phyloP scores from a whole-genome alignment of 2,113 vertebrate species.

The Dendropsophus ebraccatus region DNA sequence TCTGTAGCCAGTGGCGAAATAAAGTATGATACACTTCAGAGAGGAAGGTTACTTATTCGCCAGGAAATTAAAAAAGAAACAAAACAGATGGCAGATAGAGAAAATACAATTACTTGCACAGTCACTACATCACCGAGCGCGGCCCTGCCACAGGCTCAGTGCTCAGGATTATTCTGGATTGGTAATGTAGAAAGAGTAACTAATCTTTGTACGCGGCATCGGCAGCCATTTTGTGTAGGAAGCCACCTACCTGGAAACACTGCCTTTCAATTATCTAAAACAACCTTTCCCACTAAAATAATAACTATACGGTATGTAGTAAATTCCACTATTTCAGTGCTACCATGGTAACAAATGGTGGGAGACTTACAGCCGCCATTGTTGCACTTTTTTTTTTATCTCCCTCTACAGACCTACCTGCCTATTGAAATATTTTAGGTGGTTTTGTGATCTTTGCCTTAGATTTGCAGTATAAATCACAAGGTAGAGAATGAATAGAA shows the following conservation, averaged over 20 bases:
- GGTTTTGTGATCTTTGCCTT: too few species aligned
- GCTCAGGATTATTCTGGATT: not conserved
- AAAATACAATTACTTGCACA: conserved; percentile 62
- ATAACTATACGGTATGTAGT: not conserved
- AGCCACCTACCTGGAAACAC: not conserved
- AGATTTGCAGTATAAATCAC: too few species aligned
- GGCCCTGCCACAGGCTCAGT: conserved; percentile 62
- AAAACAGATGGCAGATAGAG: conserved; percentile 62
- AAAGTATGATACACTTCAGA: conserved; percentile 27
- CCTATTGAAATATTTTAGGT: too few species aligned
- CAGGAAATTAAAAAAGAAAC: conserved; percentile 61
- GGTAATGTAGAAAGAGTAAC: not conserved
- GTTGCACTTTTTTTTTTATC: not conserved
- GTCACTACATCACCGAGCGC: conserved; percentile 65
- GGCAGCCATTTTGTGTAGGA: not conserved
- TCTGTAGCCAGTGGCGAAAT: conserved; percentile 32
- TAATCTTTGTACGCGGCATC: not conserved
- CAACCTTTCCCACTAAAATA: not conserved
- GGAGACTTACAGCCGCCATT: not conserved
- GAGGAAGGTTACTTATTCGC: conserved; percentile 52
- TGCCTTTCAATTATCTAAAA: not conserved
- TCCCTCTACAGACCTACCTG: not conserved
- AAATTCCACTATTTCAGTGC: too few species aligned
- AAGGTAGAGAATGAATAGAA: too few species aligned
- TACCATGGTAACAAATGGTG: not conserved